These are phyloP conservation scores for Microctenopoma stevenorrisi DNA, from an alignment of 2,797 vertebrate species.

Conservation along the genomic window DNA sequence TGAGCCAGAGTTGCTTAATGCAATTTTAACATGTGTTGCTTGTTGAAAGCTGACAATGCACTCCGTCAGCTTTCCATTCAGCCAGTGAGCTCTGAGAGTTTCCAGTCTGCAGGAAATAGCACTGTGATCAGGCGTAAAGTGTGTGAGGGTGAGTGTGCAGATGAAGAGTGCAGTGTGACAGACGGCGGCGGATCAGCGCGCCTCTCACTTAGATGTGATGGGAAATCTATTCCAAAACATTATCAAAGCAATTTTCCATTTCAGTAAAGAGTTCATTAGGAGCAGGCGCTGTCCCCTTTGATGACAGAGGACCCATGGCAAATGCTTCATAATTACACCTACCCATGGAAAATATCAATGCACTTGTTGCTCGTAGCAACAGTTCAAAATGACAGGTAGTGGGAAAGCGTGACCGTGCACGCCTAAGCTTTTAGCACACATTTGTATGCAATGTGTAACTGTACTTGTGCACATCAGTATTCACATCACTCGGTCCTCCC, in stretches of 20 bases:
- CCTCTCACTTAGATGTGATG: conserved; percentile 19
- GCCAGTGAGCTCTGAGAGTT: conserved; percentile 17
- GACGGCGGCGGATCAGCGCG: conserved; percentile 14
- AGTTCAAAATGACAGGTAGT: conserved; percentile 25
- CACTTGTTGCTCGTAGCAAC: conserved; percentile 67
- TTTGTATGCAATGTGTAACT: neutral
- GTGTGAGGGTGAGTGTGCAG: conserved; percentile 23
- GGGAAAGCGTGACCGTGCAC: neutral
- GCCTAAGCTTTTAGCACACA: neutral
- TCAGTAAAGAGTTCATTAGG: conserved; percentile 47
- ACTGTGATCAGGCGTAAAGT: conserved; percentile 27
- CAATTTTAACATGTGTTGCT: neutral
- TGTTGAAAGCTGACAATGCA: conserved; percentile 3
- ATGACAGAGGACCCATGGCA: conserved; percentile 33
- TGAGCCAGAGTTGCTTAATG: neutral
- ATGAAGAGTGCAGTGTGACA: conserved; percentile 14
- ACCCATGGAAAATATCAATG: conserved; percentile 35
- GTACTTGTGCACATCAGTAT: conserved; percentile 29
- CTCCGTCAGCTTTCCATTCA: neutral
- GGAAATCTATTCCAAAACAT: conserved; percentile 49
- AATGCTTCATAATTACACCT: conserved; percentile 47
- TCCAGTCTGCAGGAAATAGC: conserved; percentile 19
- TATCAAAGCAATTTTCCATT: conserved; percentile 44
- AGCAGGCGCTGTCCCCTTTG: conserved; percentile 22
- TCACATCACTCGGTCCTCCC: conserved; percentile 30